Evolutionary conservation across 2,888 invertebrate genomes (phyloP).

Genomic region (Strigamia transsilvanica): DNA sequence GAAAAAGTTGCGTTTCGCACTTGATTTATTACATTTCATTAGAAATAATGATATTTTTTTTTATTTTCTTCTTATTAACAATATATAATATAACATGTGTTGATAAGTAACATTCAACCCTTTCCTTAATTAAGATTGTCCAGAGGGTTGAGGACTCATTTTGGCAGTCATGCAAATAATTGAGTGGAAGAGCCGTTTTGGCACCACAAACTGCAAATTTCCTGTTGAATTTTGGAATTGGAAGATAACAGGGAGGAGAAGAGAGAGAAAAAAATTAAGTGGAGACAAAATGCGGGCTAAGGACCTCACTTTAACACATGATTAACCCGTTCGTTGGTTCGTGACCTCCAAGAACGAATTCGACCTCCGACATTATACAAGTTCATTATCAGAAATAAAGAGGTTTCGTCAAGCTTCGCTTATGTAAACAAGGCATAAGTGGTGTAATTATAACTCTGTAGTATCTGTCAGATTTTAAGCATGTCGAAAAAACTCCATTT

Average conservation of each 20-base stretch:
- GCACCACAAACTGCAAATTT: slow-evolving; percentile 34
- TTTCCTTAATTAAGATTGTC: background rate
- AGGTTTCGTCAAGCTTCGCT: slow-evolving; percentile 12
- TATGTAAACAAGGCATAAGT: slow-evolving; percentile 2
- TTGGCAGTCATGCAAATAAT: slow-evolving; percentile 23
- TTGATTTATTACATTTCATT: slow-evolving; percentile 24
- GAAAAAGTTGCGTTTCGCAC: background rate
- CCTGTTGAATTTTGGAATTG: slow-evolving; percentile 17
- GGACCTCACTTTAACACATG: slow-evolving; percentile 17
- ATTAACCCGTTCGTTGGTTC: slow-evolving; percentile 6
- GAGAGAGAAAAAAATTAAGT: background rate
- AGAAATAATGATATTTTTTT: background rate
- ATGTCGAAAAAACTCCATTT: background rate
- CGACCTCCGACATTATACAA: slow-evolving; percentile 32
- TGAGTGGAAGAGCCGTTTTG: slow-evolving; percentile 31
- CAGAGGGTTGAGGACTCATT: slow-evolving; percentile 23
- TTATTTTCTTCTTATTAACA: background rate
- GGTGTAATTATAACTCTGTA: background rate
- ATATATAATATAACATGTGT: background rate
- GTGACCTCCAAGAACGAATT: slow-evolving; percentile 19
- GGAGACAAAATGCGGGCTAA: slow-evolving; percentile 26
- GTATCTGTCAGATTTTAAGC: background rate
- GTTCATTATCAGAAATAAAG: slow-evolving; percentile 31
- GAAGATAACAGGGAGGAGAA: background rate
- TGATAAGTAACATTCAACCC: background rate